Evolutionary conservation across 1,140 invertebrate genomes (phyloP).

Genomic region (Sitobion miscanthi): DNA sequence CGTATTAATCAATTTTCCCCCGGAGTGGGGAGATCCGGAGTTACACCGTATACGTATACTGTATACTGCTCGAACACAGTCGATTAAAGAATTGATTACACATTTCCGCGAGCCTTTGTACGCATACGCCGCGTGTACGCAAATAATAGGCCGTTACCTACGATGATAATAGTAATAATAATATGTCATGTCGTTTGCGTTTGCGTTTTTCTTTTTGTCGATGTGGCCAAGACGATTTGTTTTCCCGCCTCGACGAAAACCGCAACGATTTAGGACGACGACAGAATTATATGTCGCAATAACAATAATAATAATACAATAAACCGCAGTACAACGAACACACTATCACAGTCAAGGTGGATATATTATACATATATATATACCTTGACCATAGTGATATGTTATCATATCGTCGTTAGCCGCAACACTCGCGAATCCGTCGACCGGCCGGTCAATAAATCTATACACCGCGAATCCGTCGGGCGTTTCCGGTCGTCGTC

Average conservation of each 20-base stretch:
- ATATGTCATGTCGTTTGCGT: too few relatives aligned
- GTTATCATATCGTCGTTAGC: too few relatives aligned
- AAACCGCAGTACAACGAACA: neutral
- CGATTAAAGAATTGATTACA: neutral
- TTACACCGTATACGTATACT: too few relatives aligned
- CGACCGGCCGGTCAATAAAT: neutral
- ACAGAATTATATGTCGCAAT: neutral
- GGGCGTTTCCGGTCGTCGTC: neutral
- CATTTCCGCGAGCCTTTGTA: neutral
- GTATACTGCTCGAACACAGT: neutral
- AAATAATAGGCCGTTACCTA: neutral
- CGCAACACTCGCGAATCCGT: too few relatives aligned
- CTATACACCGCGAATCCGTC: neutral
- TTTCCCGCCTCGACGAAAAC: neutral
- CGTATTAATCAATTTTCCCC: neutral
- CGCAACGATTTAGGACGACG: neutral
- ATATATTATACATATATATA: too few relatives aligned
- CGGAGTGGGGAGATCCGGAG: neutral
- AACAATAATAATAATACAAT: neutral
- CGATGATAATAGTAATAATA: too few relatives aligned
- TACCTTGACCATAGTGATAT: too few relatives aligned
- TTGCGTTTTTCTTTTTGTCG: neutral
- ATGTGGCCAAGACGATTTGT: neutral
- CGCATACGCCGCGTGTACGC: neutral
- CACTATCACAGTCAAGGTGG: neutral